Conservation (phyloP, 2,113 vertebrate species). For the Aspidoscelis tigris region DNA sequence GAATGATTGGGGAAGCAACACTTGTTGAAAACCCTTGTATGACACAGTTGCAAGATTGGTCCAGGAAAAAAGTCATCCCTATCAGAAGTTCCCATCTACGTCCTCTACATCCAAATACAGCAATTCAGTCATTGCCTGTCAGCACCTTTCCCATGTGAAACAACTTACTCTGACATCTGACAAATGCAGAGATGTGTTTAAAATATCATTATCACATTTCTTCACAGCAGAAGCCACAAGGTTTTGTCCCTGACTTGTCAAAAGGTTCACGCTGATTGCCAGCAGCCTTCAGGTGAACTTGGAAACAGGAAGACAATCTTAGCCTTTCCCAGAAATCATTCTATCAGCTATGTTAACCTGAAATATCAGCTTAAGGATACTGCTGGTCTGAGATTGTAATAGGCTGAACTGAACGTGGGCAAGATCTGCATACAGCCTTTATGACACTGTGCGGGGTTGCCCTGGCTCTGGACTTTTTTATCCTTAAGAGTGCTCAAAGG, state of each 20-base stretch:
- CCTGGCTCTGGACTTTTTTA: too few species aligned
- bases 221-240: slow-evolving; percentile 50
- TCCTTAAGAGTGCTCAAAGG: too few species aligned
- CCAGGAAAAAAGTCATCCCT: neutral
- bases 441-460: too few species aligned
- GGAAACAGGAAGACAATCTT: slow-evolving; percentile 64
- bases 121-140: neutral
- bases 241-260: slow-evolving; percentile 58
- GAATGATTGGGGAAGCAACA: neutral
- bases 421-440: too few species aligned
- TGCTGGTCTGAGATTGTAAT: too few species aligned
- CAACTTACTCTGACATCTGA: slow-evolving; percentile 20
- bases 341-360: slow-evolving; percentile 51
- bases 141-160: neutral
- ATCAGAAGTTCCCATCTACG: neutral
- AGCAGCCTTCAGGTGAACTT: slow-evolving; percentile 43
- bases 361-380: slow-evolving; percentile 44
- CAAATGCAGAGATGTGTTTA: neutral
- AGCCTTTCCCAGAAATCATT: slow-evolving; percentile 47
- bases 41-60: neutral
- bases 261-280: slow-evolving; percentile 45
- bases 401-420: too few species aligned
- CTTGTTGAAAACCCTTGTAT: neutral
- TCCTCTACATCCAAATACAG: neutral
- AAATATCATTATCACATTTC: slow-evolving; percentile 55